These are phyloP conservation scores for Toxotes jaculatrix DNA, from an alignment of 2,113 vertebrate genomes.

Conservation along the genomic window DNA sequence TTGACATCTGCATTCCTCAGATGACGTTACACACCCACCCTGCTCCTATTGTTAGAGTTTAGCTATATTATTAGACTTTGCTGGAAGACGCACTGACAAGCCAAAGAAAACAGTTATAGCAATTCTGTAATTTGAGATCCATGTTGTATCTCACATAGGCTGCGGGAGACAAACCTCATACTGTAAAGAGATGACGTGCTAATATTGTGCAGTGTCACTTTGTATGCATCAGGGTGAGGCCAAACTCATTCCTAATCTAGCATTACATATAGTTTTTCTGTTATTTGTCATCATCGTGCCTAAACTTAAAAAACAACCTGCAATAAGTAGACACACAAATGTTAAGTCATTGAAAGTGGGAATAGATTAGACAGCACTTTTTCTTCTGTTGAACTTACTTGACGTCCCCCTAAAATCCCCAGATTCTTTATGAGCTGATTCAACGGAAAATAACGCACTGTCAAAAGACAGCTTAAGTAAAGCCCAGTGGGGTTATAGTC, in stretches of 20 bases:
- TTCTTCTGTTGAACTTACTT: neutral
- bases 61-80: no score
- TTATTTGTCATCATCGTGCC: neutral
- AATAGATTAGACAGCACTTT: neutral
- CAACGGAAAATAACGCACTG: neutral
- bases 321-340: no score
- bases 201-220: slow-evolving; percentile 2
- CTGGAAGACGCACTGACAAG: no score
- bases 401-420: neutral
- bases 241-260: neutral
- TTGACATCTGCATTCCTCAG: no score
- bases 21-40: no score
- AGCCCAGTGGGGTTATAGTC: neutral
- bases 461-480: slow-evolving; percentile 12
- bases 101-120: neutral
- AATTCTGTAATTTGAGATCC: neutral
- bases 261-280: neutral
- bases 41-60: no score
- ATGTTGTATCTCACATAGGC: neutral
- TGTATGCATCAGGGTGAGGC: neutral
- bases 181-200: neutral
- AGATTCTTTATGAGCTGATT: neutral
- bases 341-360: neutral
- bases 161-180: no score
- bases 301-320: neutral